These are phyloP conservation scores for Podarcis lilfordi DNA, from an alignment of 2,797 vertebrate genomes.

Conservation along the genomic window DNA sequence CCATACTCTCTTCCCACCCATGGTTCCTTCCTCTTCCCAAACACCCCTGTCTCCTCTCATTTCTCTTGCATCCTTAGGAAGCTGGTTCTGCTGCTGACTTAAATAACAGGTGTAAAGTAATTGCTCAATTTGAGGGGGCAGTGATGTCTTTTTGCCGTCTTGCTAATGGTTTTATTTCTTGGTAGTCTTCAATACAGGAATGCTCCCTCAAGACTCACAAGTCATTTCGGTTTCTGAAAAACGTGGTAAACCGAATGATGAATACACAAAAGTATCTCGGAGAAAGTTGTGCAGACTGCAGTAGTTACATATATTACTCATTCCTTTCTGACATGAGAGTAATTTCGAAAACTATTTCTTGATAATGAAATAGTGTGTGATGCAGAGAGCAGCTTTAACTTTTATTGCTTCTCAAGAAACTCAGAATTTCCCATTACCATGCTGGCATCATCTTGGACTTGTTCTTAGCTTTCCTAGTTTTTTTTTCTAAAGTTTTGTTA, in stretches of 20 bases:
- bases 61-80: neutral
- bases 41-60: neutral
- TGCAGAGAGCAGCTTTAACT: neutral
- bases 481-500: neutral
- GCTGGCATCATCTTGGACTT: neutral
- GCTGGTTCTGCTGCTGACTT: neutral
- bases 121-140: constrained; percentile 10
- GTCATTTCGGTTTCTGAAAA: constrained; percentile 13
- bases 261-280: neutral
- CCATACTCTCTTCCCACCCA: neutral
- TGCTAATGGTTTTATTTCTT: constrained; percentile 1
- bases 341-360: neutral
- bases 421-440: neutral
- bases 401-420: neutral
- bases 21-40: neutral
- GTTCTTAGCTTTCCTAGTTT: neutral
- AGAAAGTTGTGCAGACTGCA: neutral
- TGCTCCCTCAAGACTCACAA: neutral
- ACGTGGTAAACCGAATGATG: neutral
- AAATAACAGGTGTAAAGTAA: neutral
- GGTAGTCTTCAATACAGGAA: neutral
- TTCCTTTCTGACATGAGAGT: constrained; percentile 1
- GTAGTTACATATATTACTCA: neutral
- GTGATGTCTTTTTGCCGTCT: neutral
- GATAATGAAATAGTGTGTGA: neutral